Conservation (phyloP, 1,140 invertebrate species). For the Diachasmimorpha longicaudata region DNA sequence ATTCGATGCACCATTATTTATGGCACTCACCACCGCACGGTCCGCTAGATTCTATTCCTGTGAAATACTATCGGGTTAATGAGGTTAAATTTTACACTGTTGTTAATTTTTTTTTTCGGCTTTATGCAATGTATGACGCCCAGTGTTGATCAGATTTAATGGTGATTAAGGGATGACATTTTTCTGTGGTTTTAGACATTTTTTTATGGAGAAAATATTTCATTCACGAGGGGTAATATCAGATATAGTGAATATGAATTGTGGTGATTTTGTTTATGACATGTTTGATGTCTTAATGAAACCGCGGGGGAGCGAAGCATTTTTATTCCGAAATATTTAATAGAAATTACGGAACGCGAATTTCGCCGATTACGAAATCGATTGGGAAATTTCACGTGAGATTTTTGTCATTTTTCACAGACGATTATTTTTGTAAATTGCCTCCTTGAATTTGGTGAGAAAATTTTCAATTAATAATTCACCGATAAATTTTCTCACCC, state of each 20-base stretch:
- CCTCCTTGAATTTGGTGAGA: too few relatives aligned
- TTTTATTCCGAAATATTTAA: too few relatives aligned
- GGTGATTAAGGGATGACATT: neutral
- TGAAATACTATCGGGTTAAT: neutral
- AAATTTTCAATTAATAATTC: too few relatives aligned
- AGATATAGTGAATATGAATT: neutral
- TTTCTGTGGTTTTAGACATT: neutral
- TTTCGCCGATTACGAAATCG: too few relatives aligned
- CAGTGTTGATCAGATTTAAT: neutral
- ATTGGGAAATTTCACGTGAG: too few relatives aligned
- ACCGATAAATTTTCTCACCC: too few relatives aligned
- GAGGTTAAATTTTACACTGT: neutral
- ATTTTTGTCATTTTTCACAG: too few relatives aligned
- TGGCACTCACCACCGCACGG: neutral
- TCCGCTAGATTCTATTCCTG: neutral
- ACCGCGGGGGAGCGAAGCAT: too few relatives aligned
- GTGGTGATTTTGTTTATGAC: neutral
- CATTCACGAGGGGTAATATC: neutral
- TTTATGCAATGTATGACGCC: neutral
- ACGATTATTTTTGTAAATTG: too few relatives aligned
- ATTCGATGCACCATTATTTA: slow-evolving; percentile 6
- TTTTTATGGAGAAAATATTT: neutral
- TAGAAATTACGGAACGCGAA: too few relatives aligned
- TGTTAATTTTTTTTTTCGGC: neutral
- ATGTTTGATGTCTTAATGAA: too few relatives aligned